phyloP scores from a whole-genome alignment of 2,113 vertebrate species.

The Hyaena hyaena region DNA sequence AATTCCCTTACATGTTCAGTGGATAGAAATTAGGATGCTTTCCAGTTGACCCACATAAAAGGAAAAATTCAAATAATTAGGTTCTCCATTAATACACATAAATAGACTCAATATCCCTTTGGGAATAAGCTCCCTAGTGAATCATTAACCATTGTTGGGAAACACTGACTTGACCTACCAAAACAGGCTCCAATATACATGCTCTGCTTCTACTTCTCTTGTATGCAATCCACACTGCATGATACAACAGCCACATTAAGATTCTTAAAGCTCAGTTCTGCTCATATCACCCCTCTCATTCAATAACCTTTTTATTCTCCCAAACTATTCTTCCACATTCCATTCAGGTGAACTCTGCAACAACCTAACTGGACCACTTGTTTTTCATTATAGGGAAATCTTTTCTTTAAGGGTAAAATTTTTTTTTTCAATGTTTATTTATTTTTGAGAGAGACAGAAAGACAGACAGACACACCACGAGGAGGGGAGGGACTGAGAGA shows the following conservation, averaged over 20 bases:
- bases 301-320: background rate
- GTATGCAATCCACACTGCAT: background rate
- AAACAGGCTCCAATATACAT: background rate
- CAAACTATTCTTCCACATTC: background rate
- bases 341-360: background rate
- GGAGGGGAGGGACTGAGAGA: too few species aligned
- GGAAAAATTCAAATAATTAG: background rate
- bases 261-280: background rate
- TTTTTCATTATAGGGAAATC: background rate
- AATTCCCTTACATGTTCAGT: background rate
- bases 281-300: background rate
- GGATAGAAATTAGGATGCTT: background rate
- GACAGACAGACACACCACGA: too few species aligned
- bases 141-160: background rate
- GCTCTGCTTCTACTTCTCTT: background rate
- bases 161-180: background rate
- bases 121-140: background rate
- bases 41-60: background rate
- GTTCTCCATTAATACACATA: background rate
- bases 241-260: background rate
- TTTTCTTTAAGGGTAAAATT: background rate
- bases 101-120: background rate
- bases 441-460: too few species aligned
- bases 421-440: background rate
- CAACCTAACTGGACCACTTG: background rate